phyloP scores from a whole-genome alignment of 2,888 invertebrate species.

The Phortica okadai region DNA sequence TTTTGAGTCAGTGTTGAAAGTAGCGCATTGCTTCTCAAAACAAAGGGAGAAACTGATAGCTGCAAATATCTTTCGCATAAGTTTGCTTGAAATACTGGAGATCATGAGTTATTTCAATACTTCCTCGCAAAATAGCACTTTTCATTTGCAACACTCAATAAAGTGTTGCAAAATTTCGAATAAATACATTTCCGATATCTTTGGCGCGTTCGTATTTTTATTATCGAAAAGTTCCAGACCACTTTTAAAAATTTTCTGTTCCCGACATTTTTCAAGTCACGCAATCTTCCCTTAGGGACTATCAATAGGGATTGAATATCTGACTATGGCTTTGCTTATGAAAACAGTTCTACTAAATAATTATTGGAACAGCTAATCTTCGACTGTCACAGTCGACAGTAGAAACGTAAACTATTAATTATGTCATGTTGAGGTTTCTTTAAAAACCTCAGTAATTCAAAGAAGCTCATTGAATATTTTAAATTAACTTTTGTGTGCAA shows the following conservation, averaged over 20 bases:
- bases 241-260: not conserved
- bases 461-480: too few relatives aligned
- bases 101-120: not conserved
- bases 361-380: too few relatives aligned
- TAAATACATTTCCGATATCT: not conserved
- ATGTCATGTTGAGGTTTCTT: too few relatives aligned
- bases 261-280: not conserved
- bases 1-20: not conserved
- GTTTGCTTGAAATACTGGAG: not conserved
- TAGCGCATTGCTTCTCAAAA: not conserved
- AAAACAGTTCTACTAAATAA: too few relatives aligned
- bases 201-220: not conserved
- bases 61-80: not conserved
- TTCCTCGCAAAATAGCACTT: not conserved
- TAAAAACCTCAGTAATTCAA: too few relatives aligned
- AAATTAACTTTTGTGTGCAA: too few relatives aligned
- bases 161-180: not conserved
- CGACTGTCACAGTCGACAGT: too few relatives aligned
- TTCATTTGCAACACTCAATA: not conserved
- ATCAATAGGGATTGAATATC: too few relatives aligned
- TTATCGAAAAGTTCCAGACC: not conserved
- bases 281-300: not conserved
- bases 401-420: too few relatives aligned
- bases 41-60: not conserved
- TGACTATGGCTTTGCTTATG: too few relatives aligned